A percentile compares a stretch with the other conserved stretches of the same genome.
Conservation (phyloP, 2,888 invertebrate species). For the Andrena praecox region DNA sequence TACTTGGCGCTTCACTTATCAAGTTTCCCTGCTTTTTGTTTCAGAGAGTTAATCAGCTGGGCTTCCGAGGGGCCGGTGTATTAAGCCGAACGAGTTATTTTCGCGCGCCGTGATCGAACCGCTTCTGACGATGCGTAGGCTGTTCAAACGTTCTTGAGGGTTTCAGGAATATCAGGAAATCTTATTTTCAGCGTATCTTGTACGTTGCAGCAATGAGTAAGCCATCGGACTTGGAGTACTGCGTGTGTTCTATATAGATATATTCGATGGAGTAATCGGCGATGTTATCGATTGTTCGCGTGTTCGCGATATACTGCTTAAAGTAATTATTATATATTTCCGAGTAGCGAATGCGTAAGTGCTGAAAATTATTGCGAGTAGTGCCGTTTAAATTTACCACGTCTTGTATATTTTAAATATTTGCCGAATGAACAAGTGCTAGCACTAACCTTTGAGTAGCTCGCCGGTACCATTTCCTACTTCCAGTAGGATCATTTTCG, state of each 20-base stretch:
- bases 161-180: constrained; percentile 27
- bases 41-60: too few species aligned
- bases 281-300: too few species aligned
- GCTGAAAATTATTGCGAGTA: too few species aligned
- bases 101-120: constrained; percentile 29
- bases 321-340: too few species aligned
- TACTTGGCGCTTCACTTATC: too few species aligned
- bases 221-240: not conserved
- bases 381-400: too few species aligned
- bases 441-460: constrained; percentile 86
- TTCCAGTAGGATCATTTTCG: constrained; percentile 80
- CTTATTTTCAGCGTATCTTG: not conserved
- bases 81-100: constrained; percentile 62
- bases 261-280: too few species aligned
- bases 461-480: constrained; percentile 86
- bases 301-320: too few species aligned
- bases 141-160: constrained; percentile 35
- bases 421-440: not conserved
- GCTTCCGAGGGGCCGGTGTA: constrained; percentile 4
- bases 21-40: too few species aligned
- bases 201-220: not conserved
- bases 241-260: too few species aligned
- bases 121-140: constrained; percentile 46
- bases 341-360: too few species aligned
- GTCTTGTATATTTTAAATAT: not conserved